Conservation (phyloP, 2,113 vertebrate species). For the Ptilorrhoa leucosticta region DNA sequence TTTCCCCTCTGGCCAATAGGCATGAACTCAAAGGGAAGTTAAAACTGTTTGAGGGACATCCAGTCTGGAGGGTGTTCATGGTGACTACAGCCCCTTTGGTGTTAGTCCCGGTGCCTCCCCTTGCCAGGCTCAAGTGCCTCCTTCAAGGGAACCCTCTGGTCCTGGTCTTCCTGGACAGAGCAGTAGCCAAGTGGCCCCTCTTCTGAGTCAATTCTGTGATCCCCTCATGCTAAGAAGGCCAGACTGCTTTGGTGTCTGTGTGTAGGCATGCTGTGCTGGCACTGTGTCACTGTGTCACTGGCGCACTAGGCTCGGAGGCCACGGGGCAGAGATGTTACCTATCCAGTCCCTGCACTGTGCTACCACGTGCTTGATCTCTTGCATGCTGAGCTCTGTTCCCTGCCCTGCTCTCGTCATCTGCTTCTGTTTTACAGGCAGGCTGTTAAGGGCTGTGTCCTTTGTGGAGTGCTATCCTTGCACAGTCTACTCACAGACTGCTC, state of each 20-base stretch:
- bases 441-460: background rate
- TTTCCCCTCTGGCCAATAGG: background rate
- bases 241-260: background rate
- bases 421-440: background rate
- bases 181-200: background rate
- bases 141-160: fast-evolving
- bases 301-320: background rate
- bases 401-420: background rate
- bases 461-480: background rate
- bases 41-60: background rate
- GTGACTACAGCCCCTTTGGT: background rate
- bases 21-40: background rate
- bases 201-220: background rate
- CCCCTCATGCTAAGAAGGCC: fast-evolving
- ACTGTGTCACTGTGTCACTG: background rate
- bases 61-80: background rate
- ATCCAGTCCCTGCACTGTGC: fast-evolving
- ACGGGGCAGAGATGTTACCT: background rate
- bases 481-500: background rate
- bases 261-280: background rate
- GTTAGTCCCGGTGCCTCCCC: background rate
- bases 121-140: background rate
- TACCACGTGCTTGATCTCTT: background rate
- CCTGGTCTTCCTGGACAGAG: background rate
- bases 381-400: background rate